These are phyloP conservation scores for Galaxias olidus DNA, from an alignment of 2,797 vertebrate genomes.

Conservation along the genomic window DNA sequence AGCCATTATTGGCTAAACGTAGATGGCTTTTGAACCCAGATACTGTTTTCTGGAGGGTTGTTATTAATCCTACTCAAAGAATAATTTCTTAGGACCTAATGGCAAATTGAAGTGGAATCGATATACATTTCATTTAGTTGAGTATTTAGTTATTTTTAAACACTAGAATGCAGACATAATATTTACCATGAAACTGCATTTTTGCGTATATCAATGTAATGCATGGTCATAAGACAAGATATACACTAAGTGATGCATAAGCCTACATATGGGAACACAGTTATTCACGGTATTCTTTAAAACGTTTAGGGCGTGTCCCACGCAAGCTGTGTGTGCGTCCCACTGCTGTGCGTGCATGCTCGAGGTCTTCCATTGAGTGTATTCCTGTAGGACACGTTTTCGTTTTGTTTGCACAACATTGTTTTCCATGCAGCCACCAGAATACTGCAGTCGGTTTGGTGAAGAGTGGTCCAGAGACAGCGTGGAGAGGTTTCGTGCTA, in stretches of 20 bases:
- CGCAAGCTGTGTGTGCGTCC: slow-evolving; percentile 1
- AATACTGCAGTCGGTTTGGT: too few species aligned
- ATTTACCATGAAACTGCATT: slow-evolving; percentile 29
- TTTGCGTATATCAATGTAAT: slow-evolving; percentile 7
- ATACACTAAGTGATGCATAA: too few species aligned
- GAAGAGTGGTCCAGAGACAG: neutral
- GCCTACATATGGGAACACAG: too few species aligned
- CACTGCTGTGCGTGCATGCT: slow-evolving; percentile 37
- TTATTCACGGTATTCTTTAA: too few species aligned
- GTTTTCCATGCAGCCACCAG: neutral
- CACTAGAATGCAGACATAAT: slow-evolving; percentile 6
- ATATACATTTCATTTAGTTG: neutral
- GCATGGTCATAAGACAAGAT: slow-evolving; percentile 13
- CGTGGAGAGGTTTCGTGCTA: neutral
- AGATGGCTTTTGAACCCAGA: too few species aligned
- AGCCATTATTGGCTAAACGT: too few species aligned
- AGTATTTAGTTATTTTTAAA: slow-evolving; percentile 15
- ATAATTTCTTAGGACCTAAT: neutral
- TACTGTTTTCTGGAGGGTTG: too few species aligned
- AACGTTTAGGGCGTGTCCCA: neutral
- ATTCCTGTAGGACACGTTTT: slow-evolving; percentile 28
- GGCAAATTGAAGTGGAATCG: neutral
- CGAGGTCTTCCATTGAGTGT: slow-evolving; percentile 60
- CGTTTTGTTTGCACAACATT: neutral
- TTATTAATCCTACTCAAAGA: too few species aligned